Base-by-base conservation (phyloP, 2,888 invertebrate genomes). In the Stenichneumon culpator region DNA sequence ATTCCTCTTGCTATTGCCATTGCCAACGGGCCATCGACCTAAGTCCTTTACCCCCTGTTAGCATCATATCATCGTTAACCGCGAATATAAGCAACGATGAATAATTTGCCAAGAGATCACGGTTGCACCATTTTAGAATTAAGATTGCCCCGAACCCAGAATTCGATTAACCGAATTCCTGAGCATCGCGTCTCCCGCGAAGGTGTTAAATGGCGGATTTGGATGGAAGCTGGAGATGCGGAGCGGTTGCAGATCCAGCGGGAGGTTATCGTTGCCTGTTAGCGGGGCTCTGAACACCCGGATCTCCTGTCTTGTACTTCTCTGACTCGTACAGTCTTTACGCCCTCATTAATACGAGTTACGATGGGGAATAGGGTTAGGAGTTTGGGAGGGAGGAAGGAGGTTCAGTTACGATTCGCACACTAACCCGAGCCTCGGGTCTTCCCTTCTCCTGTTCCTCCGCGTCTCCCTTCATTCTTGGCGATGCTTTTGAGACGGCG, bases 311-410 rank as follows among this genome's bases (percentile, higher is more conserved):
- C 78, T 70, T 60, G 57, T 74, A 70, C 77, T 70, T 83, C 81
- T 70, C 69, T 83, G 82, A 86, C 88, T 88, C 88, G 90, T 88
- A 88, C 88, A 89, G 88, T 92, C 90, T 92, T 92, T 90, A 91
- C 89, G 88, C 89, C 85, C 91, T 92, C 92, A 92, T 92, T 92
- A 91, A 92, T 90, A 89, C 90, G 90, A 91, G 89, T 90, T 90
- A 90, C 90, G 88, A 89, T 25, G 72, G 44, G 5, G 50, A 89
- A 89, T 87, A 88, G 85, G 89, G 87, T 82, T 80, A 84, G 86
- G 87, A 88, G 87, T 87, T 89, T 86, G 88, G 88, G 87, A 0
- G 44, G 11, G 14, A 14, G 44, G 44, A 3, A 14, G 3, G 14
- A 87, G 88, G 88, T 86, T 91, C 91, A 92, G 90, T 92, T 92